Base-by-base conservation (phyloP, 1,140 invertebrate genomes). In the Heliconius eleuchia region DNA sequence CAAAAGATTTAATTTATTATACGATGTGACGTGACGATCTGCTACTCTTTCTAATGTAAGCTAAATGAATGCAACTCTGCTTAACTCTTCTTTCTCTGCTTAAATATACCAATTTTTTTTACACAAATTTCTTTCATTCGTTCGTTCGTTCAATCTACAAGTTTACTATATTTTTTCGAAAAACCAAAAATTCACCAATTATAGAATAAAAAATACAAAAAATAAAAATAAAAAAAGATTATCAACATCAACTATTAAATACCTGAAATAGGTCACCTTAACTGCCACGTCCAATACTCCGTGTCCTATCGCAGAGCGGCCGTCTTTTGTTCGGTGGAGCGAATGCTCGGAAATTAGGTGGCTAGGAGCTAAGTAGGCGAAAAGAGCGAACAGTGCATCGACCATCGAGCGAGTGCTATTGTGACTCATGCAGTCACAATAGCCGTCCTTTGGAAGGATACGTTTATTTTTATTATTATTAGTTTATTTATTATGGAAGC, bases 291-390 rank as follows among this genome's bases (percentile, higher is more conserved):
- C 71, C 39, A 66, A 73, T 73, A 74, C n/a, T 80, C 27, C 74
- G 74, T 72, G 73, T 80, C 72, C 78, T 78, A 78, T 78, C 77
- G 73, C 77, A 42, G 37, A 75, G 52, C n/a, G 42, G 77, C 37
- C 18, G 72, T 66, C 77, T 78, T 74, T 78, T 78, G 77, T 78
- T 78, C 73, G 42, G 55, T 6, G 6, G 57, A 74, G 73, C 72
- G 72, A 66, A 78, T 73, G 23, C 77, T 60, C 55, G 73, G 57
- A 66, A 78, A 78, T 78, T 74, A 74, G 77, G 23, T 30, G 77
- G 27, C 73, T 74, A 74, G 73, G 34, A 66, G 23, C 27, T 74
- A 75, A 75, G 60, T 66, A 66, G 60, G 60, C 60, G 57, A 57
- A 74, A 34, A 57, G 50, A 57, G 16, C 71, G 71, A 37, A n/a